Conservation (phyloP, 92 coral and sea anemone genomes). For the Palythoa grandiflora region DNA sequence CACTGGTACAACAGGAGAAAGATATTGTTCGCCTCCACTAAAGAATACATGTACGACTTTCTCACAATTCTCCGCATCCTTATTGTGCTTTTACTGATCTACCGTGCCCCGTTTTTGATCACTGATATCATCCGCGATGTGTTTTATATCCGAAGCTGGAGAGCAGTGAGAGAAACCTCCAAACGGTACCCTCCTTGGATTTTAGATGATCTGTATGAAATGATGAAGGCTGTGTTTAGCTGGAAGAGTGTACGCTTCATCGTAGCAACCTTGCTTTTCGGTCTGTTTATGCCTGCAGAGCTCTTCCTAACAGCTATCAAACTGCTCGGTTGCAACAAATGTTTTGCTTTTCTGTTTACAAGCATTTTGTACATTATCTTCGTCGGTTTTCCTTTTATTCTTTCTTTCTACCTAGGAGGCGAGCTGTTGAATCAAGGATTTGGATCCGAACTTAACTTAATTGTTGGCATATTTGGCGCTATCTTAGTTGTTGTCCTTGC, state of each 20-base stretch:
- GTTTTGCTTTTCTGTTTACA: slow-evolving; percentile 70
- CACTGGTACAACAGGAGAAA: slow-evolving; percentile 95
- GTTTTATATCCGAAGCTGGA: slow-evolving; percentile 91
- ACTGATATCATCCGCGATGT: slow-evolving; percentile 89
- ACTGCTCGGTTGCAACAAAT: slow-evolving; percentile 60
- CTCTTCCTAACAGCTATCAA: slow-evolving; percentile 85
- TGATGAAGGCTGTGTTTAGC: slow-evolving; percentile 67
- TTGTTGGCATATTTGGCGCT: slow-evolving; percentile 79
- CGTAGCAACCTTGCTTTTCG: slow-evolving; percentile 90
- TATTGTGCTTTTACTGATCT: slow-evolving; percentile 76
- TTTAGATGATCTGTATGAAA: slow-evolving; percentile 67
- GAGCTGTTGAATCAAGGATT: slow-evolving; percentile 59
- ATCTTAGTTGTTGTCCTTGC: slow-evolving; percentile 68
- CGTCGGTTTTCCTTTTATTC: slow-evolving; percentile 85
- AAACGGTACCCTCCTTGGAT: slow-evolving; percentile 85
- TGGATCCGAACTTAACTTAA: slow-evolving; percentile 57
- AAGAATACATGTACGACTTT: slow-evolving; percentile 82
- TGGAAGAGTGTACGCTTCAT: slow-evolving; percentile 93
- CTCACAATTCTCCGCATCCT: slow-evolving; percentile 81
- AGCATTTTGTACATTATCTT: slow-evolving; percentile 69
- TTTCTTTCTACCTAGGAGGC: slow-evolving; percentile 77
- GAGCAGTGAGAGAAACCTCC: slow-evolving; percentile 91
- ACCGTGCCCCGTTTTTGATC: slow-evolving; percentile 93
- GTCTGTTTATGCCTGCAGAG: slow-evolving; percentile 97
- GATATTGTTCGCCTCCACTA: slow-evolving; percentile 77